Evolutionary conservation across 2,888 invertebrate genomes (phyloP).

Genomic region (Strigamia transsilvanica): DNA sequence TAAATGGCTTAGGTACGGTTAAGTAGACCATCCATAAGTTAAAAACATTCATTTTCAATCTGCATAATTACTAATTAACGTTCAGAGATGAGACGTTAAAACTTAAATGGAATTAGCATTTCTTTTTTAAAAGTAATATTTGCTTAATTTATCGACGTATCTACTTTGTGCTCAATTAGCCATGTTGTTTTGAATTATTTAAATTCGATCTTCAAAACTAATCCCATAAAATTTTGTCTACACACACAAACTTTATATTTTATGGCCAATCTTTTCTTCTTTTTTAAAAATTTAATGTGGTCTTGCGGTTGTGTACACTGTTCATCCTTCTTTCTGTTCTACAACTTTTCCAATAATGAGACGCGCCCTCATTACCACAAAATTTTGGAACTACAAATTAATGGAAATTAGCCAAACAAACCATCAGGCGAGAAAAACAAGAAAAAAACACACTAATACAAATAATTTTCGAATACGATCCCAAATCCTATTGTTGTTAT

Average conservation of each 20-base stretch:
- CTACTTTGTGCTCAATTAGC: too few relatives aligned
- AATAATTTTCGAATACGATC: background rate
- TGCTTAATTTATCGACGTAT: too few relatives aligned
- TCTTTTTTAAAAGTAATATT: background rate
- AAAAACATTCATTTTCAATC: too few relatives aligned
- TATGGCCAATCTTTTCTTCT: background rate
- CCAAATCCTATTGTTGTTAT: too few relatives aligned
- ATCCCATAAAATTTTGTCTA: background rate
- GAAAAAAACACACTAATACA: background rate
- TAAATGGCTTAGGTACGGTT: too few relatives aligned
- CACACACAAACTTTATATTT: background rate
- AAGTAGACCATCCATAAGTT: too few relatives aligned
- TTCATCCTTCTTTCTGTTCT: conserved; percentile 9
- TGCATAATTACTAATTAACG: too few relatives aligned
- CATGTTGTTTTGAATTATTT: background rate
- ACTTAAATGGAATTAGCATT: background rate
- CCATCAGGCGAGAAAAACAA: background rate
- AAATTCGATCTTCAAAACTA: background rate
- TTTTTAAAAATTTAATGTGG: background rate
- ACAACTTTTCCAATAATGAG: conserved; percentile 16
- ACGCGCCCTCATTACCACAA: conserved; percentile 3
- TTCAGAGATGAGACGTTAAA: too few relatives aligned
- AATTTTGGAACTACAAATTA: background rate
- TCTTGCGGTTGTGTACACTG: background rate
- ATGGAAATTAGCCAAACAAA: background rate